A percentile compares a stretch with the other conserved stretches of the same genome.
Evolutionary conservation across 2,797 vertebrate species (phyloP).

Genomic region (Podargus strigoides): DNA sequence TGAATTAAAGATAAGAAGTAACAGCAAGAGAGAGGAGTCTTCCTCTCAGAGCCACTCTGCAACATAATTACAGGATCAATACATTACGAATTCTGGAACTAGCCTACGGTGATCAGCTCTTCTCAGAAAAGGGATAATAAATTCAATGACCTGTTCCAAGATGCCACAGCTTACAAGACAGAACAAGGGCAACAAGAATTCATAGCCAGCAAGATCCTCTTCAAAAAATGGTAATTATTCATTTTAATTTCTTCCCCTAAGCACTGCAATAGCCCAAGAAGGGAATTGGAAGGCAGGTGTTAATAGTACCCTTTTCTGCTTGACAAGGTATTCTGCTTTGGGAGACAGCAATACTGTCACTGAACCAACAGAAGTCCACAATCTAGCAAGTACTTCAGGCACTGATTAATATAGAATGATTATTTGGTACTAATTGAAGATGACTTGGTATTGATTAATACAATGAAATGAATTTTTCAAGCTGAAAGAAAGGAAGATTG

Average conservation of each 20-base stretch:
- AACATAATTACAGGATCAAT: conserved; percentile 23
- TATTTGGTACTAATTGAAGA: conserved; percentile 21
- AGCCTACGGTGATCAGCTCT: neutral
- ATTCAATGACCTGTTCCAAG: conserved; percentile 17
- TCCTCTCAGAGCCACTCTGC: neutral
- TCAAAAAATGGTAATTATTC: conserved; percentile 9
- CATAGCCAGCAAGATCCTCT: neutral
- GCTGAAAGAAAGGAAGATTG: conserved; percentile 13
- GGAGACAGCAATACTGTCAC: neutral
- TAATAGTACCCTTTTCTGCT: neutral
- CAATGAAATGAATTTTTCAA: conserved; percentile 17
- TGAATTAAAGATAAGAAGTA: conserved; percentile 31
- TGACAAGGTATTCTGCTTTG: neutral
- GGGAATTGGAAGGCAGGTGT: conserved; percentile 10
- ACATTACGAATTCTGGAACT: conserved; percentile 16
- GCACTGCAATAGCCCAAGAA: neutral
- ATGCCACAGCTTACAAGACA: neutral
- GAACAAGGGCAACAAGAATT: conserved; percentile 22
- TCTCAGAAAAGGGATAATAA: conserved; percentile 19
- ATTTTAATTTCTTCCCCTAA: conserved; percentile 19
- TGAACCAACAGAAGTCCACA: neutral
- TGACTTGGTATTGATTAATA: conserved; percentile 4
- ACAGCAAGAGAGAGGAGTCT: neutral
- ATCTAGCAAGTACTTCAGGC: neutral
- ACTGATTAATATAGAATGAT: conserved; percentile 5